phyloP scores from a whole-genome alignment of 1,140 invertebrate species.

The Drosophila hydei region DNA sequence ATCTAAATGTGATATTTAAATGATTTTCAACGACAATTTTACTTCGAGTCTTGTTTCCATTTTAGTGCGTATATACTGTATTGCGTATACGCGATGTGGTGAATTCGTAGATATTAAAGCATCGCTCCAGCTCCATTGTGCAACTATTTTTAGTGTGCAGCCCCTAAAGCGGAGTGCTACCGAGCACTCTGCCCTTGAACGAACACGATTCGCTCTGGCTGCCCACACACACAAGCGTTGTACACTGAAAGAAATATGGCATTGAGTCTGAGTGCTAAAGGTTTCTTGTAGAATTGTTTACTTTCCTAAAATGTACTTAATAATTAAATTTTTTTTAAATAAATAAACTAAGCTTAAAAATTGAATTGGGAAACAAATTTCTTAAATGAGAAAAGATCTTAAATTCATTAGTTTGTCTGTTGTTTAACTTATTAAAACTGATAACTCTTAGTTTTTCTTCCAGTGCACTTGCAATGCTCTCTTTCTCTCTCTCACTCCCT shows the following conservation, averaged over 20 bases:
- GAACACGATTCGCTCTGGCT: constrained; percentile 35
- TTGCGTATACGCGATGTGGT: constrained; percentile 75
- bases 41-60: too few species aligned
- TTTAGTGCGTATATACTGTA: constrained; percentile 2
- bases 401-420: too few species aligned
- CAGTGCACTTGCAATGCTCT: not conserved
- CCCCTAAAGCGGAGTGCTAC: constrained; percentile 35
- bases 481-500: not conserved
- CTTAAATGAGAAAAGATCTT: too few species aligned
- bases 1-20: too few species aligned
- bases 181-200: constrained; percentile 71
- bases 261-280: not conserved
- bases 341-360: too few species aligned
- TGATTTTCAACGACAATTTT: too few species aligned
- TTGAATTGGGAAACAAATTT: too few species aligned
- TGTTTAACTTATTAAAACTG: not conserved
- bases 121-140: constrained; percentile 10
- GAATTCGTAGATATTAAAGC: constrained; percentile 16
- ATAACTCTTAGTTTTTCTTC: not conserved
- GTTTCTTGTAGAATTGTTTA: not conserved
- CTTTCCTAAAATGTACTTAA: not conserved
- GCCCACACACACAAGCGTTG: constrained; percentile 6
- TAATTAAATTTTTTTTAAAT: too few species aligned
- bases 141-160: constrained; percentile 60
- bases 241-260: constrained; percentile 1